Base-by-base conservation (phyloP, 2,888 invertebrate genomes). In the Lepidochitona cinerea region DNA sequence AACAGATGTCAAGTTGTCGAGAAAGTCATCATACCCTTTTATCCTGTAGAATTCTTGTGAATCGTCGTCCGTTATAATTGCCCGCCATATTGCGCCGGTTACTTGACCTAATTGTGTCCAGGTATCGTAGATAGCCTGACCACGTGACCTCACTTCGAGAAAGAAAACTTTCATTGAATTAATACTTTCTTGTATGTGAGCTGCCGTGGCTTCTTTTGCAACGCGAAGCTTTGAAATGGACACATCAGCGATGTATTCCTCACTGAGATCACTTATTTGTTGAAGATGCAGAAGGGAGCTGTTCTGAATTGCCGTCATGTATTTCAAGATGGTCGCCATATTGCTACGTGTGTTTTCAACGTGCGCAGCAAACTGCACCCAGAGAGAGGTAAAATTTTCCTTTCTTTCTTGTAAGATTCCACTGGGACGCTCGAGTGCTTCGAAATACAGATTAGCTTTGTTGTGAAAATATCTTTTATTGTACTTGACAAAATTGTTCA, bases 91-190 rank as follows among this genome's bases (percentile, higher is more conserved):
- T 7, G 66, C 68, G 3, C 68, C 71, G 1, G 75, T 76, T 26
- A 75, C 78, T 14, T 70, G 65, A 0, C 71, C 33, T 5, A 86
- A 36, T 3, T 75, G 37, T 12, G 77, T 75, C 84, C 84, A 85
- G 37, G 71, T 78, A 70, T 83, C 84, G 71, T 71, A 80, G 1
- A 87, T 71, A 33, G 75, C 76, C 18, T 82, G 83, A 6, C 85
- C 84, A 36, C 86, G 79, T n/a, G 82, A 78, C 49, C 84, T 69
- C 4, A 86, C 59, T 36, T 85, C 84, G 54, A 76, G 77, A 59
- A 85, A 85, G 71, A 84, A 84, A 37, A 77, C 72, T 37, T 79
- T 74, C 18, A 83, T 53, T n/a, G 72, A 68, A 7, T 73, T 76
- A 32, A 81, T 76, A 9, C 78, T 77, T 33, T 75, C 70, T 41